Evolutionary conservation across 2,797 vertebrate genomes (phyloP).

Genomic region (Danio albolineatus): DNA sequence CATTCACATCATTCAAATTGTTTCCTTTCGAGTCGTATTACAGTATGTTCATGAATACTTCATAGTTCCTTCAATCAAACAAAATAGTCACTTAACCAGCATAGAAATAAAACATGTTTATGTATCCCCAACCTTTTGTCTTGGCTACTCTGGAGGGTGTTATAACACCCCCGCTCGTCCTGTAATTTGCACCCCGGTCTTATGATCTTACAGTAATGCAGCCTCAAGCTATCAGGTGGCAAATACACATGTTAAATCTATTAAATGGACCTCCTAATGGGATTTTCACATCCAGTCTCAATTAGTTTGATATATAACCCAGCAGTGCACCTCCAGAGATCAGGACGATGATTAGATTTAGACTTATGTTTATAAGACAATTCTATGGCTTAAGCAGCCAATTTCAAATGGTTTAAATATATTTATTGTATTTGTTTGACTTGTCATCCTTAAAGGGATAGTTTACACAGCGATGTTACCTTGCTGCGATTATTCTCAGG

Average conservation of each 20-base stretch:
- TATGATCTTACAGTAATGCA: conserved; percentile 31
- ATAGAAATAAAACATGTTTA: neutral
- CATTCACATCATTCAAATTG: neutral
- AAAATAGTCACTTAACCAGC: neutral
- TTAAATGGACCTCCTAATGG: conserved; percentile 34
- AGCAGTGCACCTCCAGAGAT: neutral
- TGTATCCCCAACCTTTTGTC: conserved; percentile 6
- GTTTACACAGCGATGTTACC: too few relatives aligned
- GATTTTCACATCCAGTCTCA: conserved; percentile 26
- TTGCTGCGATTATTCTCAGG: too few relatives aligned
- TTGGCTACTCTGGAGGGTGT: conserved; percentile 1
- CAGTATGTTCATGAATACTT: neutral
- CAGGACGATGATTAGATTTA: neutral
- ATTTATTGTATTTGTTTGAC: neutral
- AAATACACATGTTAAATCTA: conserved; percentile 29
- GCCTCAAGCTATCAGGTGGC: conserved; percentile 38
- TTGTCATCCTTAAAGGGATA: neutral
- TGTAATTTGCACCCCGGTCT: conserved; percentile 15
- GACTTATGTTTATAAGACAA: neutral
- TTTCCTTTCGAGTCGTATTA: neutral
- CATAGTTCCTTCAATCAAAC: neutral
- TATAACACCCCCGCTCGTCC: too few relatives aligned
- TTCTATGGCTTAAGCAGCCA: neutral
- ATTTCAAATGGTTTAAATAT: neutral
- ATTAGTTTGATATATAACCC: conserved; percentile 20